Conservation (phyloP, 2,113 vertebrate species). For the Noturus placidus region DNA sequence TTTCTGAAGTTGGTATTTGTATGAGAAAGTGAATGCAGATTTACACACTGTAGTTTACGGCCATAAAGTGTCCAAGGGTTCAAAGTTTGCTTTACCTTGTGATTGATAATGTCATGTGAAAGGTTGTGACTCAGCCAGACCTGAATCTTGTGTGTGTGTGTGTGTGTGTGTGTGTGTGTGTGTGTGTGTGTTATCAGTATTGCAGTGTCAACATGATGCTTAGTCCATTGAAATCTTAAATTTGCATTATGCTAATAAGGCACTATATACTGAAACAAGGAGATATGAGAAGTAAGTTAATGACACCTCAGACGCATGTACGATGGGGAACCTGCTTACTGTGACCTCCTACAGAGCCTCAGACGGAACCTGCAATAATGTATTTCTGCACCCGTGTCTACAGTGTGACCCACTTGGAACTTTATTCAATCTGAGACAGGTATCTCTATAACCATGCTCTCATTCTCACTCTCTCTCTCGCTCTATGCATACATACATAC, state of each 20-base stretch:
- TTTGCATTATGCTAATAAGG: neutral
- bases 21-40: neutral
- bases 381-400: conserved; percentile 45
- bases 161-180: conserved; percentile 4
- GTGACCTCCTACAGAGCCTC: conserved; percentile 38
- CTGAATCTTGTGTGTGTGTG: conserved; percentile 25
- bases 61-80: conserved; percentile 38
- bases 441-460: conserved; percentile 31
- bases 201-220: neutral
- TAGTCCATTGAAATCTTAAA: conserved; percentile 12
- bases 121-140: conserved; percentile 34
- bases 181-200: conserved; percentile 14
- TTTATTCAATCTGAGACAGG: conserved; percentile 56
- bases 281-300: conserved; percentile 39
- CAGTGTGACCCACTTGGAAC: conserved; percentile 46
- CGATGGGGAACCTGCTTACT: conserved; percentile 54
- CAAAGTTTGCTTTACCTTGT: conserved; percentile 53
- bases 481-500: neutral
- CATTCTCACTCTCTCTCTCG: neutral
- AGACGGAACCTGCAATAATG: conserved; percentile 41
- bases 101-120: conserved; percentile 45
- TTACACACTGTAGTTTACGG: neutral
- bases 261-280: conserved; percentile 9
- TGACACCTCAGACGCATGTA: neutral
- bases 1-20: neutral